phyloP scores from a whole-genome alignment of 64 coral and sea anemone genomes.

The Montipora cactus region DNA sequence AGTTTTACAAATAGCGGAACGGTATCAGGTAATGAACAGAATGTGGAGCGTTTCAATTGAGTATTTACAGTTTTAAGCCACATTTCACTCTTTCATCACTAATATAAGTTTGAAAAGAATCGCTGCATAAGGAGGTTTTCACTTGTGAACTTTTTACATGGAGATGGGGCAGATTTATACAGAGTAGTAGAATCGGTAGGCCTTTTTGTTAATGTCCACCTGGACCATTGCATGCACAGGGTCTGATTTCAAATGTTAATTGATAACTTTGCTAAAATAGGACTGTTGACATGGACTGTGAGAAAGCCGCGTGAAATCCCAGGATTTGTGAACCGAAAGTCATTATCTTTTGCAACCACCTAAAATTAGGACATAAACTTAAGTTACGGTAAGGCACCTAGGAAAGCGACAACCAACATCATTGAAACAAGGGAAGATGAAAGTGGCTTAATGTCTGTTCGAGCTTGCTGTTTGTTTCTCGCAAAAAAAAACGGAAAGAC shows the following conservation, averaged over 20 bases:
- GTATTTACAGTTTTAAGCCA: too few species aligned
- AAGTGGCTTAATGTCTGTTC: too few species aligned
- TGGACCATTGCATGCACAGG: neutral
- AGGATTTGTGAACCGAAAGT: neutral
- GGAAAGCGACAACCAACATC: too few species aligned
- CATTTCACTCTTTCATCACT: too few species aligned
- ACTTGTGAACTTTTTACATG: neutral
- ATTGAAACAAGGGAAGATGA: too few species aligned
- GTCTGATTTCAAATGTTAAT: neutral
- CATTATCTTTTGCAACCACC: neutral
- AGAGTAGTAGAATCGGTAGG: neutral
- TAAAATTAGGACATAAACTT: neutral
- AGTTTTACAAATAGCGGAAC: too few species aligned
- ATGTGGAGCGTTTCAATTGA: too few species aligned
- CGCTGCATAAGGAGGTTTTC: too few species aligned
- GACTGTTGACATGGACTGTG: conserved; percentile 4
- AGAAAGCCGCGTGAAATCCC: neutral
- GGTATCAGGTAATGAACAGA: too few species aligned
- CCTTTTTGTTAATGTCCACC: neutral
- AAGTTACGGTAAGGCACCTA: neutral
- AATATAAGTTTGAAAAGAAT: too few species aligned
- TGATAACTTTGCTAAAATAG: neutral
- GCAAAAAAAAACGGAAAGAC: too few species aligned
- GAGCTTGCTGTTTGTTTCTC: too few species aligned
- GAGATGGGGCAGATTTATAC: neutral